Base-by-base conservation (phyloP, 2,797 vertebrate genomes). In the Sebastes hopkinsi region DNA sequence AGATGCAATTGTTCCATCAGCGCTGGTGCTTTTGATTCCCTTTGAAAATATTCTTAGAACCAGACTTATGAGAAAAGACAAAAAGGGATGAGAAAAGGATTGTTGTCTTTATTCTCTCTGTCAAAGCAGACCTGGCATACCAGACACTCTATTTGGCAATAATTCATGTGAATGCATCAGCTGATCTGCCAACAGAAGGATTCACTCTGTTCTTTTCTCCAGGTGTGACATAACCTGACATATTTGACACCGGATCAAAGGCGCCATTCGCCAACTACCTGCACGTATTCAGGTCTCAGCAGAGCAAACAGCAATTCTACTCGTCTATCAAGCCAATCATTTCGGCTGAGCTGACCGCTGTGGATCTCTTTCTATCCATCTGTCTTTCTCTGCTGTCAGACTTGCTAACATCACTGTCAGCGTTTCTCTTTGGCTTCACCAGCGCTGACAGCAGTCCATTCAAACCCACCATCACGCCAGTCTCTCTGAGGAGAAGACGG, bases 361-460 rank as follows among this genome's bases (percentile, higher is more conserved):
- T 22, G 42, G 67, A 52, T 80, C 61, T 75, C 81, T 70, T 50
- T 42, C 67, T 11, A 34, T 83, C 78, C 32, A 3, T 32, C 75
- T 20, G 81, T 80, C 72, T 79, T 52, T 80, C 80, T 76, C 32
- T 72, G 58, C 91, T 84, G 88, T 89, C 91, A 91, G 87, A 61
- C 72, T 52, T 77, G 69, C 75, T 81, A 87, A 84, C 72, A 76
- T 87, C 70, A 50, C 84, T 85, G 89, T 89, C 92, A 82, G 85
- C 74, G 75, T 86, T 82, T 78, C 79, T 81, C 80, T 61, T 71
- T 30, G 77, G 83, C 67, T 75, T 79, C 70, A 23, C 18, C 56
- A 5, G 18, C 9, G 62, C 77, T 86, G 88, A 90, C 87, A 88
- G 81, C 66, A 12, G 68, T 70, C 79, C 69, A 72, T 85, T 90